Percentiles rank a stretch among this genome's conserved stretches.
Conservation (phyloP, 2,888 invertebrate species). For the Caenorhabditis virilis region DNA sequence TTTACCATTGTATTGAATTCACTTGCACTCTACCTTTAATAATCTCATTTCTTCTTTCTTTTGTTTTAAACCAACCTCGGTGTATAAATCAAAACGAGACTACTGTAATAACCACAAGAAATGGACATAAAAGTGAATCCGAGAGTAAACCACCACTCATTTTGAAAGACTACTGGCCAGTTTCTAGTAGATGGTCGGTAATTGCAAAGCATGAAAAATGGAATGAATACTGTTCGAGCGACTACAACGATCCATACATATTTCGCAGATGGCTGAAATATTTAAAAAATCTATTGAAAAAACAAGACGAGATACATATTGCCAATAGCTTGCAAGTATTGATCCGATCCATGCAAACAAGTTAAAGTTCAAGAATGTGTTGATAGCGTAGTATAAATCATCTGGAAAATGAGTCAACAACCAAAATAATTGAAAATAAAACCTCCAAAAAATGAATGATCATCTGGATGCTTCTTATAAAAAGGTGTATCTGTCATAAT, state of each 20-base stretch:
- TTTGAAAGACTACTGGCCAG: slow-evolving; percentile 73
- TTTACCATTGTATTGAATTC: too few relatives aligned
- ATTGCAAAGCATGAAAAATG: slow-evolving; percentile 88
- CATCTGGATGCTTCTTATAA: slow-evolving; percentile 12
- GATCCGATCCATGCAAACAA: slow-evolving; percentile 91
- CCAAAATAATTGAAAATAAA: too few relatives aligned
- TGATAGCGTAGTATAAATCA: slow-evolving; percentile 73
- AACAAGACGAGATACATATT: slow-evolving; percentile 74
- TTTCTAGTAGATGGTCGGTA: slow-evolving; percentile 75
- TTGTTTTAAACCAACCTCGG: too few relatives aligned
- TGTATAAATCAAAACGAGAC: slow-evolving; percentile 89
- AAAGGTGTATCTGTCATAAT: slow-evolving; percentile 71
- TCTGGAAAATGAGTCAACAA: too few relatives aligned
- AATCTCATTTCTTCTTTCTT: too few relatives aligned
- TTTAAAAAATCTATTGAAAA: background rate
- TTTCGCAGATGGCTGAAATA: slow-evolving; percentile 78
- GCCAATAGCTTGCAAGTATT: slow-evolving; percentile 79
- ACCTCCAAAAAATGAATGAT: slow-evolving; percentile 35
- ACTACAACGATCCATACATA: slow-evolving; percentile 80
- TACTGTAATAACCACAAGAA: slow-evolving; percentile 89
- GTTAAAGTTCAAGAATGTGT: slow-evolving; percentile 93
- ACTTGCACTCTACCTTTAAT: too few relatives aligned
- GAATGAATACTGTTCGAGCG: slow-evolving; percentile 81
- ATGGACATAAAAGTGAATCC: slow-evolving; percentile 78
- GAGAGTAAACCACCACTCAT: slow-evolving; percentile 73